Evolutionary conservation across 2,113 vertebrate species (phyloP).

Genomic region (Catharus minimus): DNA sequence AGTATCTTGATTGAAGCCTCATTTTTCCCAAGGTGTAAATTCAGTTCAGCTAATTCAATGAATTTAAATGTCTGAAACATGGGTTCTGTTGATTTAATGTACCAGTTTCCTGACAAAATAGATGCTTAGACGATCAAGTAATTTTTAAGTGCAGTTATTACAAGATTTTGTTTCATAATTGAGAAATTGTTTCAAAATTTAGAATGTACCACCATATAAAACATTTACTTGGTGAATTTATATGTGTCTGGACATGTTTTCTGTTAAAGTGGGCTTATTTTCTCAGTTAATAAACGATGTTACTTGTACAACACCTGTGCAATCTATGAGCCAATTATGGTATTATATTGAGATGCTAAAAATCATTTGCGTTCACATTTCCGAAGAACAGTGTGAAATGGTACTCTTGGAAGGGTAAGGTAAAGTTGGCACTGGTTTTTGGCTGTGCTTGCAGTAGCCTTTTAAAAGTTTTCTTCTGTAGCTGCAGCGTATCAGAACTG

Average conservation of each 20-base stretch:
- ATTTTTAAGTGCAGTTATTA: not conserved
- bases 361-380: not conserved
- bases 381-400: not conserved
- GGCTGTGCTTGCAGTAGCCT: not conserved
- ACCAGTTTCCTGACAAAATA: not conserved
- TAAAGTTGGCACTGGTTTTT: not conserved
- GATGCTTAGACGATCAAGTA: not conserved
- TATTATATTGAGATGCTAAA: not conserved
- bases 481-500: not conserved
- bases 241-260: not conserved
- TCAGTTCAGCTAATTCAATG: not conserved
- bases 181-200: not conserved
- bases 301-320: not conserved
- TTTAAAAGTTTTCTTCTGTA: not conserved
- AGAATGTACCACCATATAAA: not conserved
- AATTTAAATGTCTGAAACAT: not conserved
- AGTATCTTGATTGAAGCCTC: conserved; percentile 70
- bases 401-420: not conserved
- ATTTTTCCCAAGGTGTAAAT: not conserved
- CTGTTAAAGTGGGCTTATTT: not conserved
- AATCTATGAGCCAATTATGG: not conserved
- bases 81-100: not conserved
- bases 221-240: not conserved
- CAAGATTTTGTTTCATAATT: not conserved
- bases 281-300: not conserved